Evolutionary conservation across 2,888 invertebrate species (phyloP).

Genomic region (Tachina lurida): DNA sequence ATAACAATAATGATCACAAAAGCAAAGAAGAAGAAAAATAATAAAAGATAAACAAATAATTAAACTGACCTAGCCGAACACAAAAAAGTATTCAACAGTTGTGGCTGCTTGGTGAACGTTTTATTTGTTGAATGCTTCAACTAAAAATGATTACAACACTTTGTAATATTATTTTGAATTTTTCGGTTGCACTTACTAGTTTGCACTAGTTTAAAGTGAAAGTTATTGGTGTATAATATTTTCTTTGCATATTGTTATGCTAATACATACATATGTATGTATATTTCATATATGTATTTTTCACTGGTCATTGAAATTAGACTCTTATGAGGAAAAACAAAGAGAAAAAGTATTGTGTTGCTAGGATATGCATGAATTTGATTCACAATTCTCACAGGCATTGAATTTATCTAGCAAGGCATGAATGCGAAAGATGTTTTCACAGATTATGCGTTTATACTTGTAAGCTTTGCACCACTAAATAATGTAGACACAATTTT

Average conservation of each 20-base stretch:
- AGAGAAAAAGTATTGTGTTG: background rate
- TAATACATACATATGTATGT: background rate
- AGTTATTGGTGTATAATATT: slow-evolving; percentile 4
- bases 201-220: slow-evolving; percentile 42
- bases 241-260: slow-evolving; percentile 8
- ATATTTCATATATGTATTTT: background rate
- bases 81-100: too few species aligned
- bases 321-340: slow-evolving; percentile 3
- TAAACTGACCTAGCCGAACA: too few species aligned
- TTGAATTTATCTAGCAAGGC: too few species aligned
- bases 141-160: slow-evolving; percentile 31
- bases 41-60: too few species aligned
- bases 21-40: too few species aligned
- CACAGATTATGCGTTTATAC: too few species aligned
- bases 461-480: too few species aligned
- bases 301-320: background rate
- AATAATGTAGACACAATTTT: too few species aligned
- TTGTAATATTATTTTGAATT: slow-evolving; percentile 20
- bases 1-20: too few species aligned
- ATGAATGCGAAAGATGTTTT: too few species aligned
- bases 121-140: slow-evolving; percentile 15
- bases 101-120: background rate
- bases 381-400: too few species aligned
- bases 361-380: background rate
- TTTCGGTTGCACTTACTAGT: slow-evolving; percentile 20